phyloP scores from a whole-genome alignment of 2,888 invertebrate species.

The Sphecodes monilicornis region DNA sequence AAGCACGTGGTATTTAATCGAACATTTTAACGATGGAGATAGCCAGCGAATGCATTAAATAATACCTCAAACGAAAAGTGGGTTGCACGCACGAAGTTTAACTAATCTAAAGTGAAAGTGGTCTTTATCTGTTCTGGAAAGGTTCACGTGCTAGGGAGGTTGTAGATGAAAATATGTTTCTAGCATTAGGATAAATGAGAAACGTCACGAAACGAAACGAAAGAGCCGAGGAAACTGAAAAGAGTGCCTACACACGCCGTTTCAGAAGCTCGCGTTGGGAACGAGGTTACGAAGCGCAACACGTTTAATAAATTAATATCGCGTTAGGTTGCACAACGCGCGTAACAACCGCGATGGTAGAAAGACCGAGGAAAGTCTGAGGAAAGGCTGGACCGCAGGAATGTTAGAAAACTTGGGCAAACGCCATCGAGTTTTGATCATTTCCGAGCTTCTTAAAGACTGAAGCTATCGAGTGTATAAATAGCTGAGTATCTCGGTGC shows the following conservation, averaged over 20 bases:
- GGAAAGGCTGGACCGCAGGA: neutral
- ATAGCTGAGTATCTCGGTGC: no score
- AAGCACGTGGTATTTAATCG: neutral
- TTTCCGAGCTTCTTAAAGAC: neutral
- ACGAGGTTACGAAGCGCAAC: neutral
- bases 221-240: neutral
- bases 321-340: slow-evolving; percentile 5
- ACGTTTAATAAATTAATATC: neutral
- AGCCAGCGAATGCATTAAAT: neutral
- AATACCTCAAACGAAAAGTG: neutral
- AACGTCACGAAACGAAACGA: neutral
- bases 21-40: neutral
- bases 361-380: neutral
- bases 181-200: neutral
- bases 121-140: neutral
- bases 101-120: neutral
- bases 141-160: neutral
- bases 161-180: neutral
- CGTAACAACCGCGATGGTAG: neutral
- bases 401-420: neutral
- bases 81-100: neutral
- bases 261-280: neutral
- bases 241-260: neutral
- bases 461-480: no score
- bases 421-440: neutral